Base-by-base conservation (phyloP, 2,113 vertebrate species). In the Dinomys branickii region DNA sequence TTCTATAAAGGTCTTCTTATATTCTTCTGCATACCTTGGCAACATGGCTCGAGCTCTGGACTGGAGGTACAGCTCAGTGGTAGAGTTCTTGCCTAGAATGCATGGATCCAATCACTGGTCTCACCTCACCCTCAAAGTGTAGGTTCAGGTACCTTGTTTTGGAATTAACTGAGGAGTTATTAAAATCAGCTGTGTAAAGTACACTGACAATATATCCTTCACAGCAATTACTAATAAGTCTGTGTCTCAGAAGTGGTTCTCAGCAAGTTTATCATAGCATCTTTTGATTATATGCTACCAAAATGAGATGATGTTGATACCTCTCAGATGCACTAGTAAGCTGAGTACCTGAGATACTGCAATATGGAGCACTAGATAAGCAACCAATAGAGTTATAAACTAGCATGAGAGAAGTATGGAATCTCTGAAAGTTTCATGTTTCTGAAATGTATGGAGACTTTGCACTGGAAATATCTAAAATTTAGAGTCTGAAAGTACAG, bases 221-320 rank as follows among this genome's bases (percentile, higher is more conserved):
- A 75, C 33, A 52, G 54, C 10, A 69, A 77, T 85, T 81, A 75
- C 82, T 71, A n/a, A 81, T 91, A 87, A 86, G 71, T 19, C 3
- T 89, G n/a, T 85, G 94, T 91, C 73, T 71, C 75, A 50, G 47
- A 97, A 97, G 56, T 61, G 86, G 38, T 83, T 94, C 61, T 93
- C 24, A 69, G 44, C 11, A 75, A 77, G 44, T 14, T 1, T 63
- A 86, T 88, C 78, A 77, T 24, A 84, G 69, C 35, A 80, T 47
- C 9, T 20, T 94, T 90, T 71, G 16, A 71, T 93, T 73, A 10
- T 69, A 10, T 92, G 52, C 38, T 88, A 89, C 59, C 80, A 90
- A 85, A 41, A 91, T 77, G 58, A 96, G 88, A 67, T 87, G 80
- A 75, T 85, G 4, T 58, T 85, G 85, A 94, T 38, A 47, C 44